Percentiles rank a stretch among this genome's conserved stretches.
phyloP scores from a whole-genome alignment of 2,888 invertebrate genomes.

The Campopleginae sp. region DNA sequence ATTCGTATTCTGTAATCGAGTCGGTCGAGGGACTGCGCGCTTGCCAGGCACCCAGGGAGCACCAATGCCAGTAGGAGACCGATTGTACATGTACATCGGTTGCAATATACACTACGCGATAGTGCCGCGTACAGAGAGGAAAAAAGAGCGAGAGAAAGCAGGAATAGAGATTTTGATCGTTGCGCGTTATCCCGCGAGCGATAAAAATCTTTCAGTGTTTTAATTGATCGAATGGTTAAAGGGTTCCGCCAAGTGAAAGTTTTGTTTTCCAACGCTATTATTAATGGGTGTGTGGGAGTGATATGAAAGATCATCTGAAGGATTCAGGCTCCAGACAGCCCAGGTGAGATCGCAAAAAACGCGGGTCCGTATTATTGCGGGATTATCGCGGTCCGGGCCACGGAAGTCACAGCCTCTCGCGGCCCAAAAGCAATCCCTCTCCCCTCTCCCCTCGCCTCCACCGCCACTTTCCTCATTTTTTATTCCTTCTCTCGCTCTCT shows the following conservation, averaged over 20 bases:
- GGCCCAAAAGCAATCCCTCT: constrained; percentile 64
- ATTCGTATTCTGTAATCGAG: constrained; percentile 23
- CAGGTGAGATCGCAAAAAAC: constrained; percentile 74
- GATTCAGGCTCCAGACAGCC: constrained; percentile 74
- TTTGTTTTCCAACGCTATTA: background rate
- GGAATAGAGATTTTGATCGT: constrained; percentile 49
- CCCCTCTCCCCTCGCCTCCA: constrained; percentile 4
- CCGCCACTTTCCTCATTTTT: background rate
- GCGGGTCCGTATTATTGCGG: constrained; percentile 64
- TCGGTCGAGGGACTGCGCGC: constrained; percentile 21
- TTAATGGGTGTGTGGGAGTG: constrained; percentile 32
- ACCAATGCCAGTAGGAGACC: constrained; percentile 60
- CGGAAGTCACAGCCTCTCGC: constrained; percentile 78
- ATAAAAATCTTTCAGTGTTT: constrained; percentile 45
- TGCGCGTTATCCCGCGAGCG: constrained; percentile 46
- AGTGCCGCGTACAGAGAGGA: constrained; percentile 24
- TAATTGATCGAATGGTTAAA: background rate
- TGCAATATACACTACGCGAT: constrained; percentile 51
- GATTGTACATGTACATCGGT: constrained; percentile 57
- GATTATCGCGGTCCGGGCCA: constrained; percentile 75
- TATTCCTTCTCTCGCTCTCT: constrained; percentile 9
- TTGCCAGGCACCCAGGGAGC: constrained; percentile 23
- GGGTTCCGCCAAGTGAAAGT: constrained; percentile 40
- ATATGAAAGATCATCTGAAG: constrained; percentile 53
- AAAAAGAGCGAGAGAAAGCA: constrained; percentile 20